Percentiles rank a stretch among this genome's conserved stretches.
These are phyloP conservation scores for Ashinkailepas kermadecensis DNA, from an alignment of 2,888 invertebrate genomes.

Conservation along the genomic window DNA sequence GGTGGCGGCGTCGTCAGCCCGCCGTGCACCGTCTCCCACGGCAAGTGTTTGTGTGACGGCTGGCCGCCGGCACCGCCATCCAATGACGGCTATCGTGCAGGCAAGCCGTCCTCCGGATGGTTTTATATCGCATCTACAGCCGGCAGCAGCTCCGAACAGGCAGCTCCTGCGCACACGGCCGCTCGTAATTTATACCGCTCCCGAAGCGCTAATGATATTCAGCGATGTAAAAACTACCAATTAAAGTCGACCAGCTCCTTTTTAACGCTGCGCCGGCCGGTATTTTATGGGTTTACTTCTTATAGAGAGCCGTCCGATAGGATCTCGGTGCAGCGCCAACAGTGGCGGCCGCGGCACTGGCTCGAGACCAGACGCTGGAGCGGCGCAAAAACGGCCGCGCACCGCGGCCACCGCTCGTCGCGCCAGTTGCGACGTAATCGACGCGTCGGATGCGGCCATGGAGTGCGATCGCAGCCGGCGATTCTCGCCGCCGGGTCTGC, in stretches of 20 bases:
- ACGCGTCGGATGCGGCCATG: background rate
- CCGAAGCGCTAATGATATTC: slow-evolving; percentile 21
- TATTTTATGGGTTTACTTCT: slow-evolving; percentile 22
- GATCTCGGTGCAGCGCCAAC: background rate
- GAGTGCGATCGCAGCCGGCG: too few species aligned
- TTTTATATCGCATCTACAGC: background rate
- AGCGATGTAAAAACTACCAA: slow-evolving; percentile 22
- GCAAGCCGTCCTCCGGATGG: background rate
- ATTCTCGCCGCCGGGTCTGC: background rate
- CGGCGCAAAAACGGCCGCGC: background rate
- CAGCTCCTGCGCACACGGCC: background rate
- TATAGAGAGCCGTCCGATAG: slow-evolving; percentile 15
- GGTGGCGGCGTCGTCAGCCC: too few species aligned
- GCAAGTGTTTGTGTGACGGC: background rate
- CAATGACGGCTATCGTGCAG: background rate
- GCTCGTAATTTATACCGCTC: background rate
- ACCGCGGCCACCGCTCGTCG: too few species aligned
- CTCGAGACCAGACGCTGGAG: background rate
- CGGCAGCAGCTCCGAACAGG: background rate
- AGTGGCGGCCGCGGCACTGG: background rate
- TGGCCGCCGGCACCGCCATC: background rate
- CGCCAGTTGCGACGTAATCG: background rate
- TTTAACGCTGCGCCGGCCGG: slow-evolving; percentile 19
- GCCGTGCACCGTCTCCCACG: background rate
- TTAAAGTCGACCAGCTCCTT: slow-evolving; percentile 22